Evolutionary conservation across 2,888 invertebrate species (phyloP), one percentile per base, ranked within the genome.

Genomic region (Timandra comae): DNA sequence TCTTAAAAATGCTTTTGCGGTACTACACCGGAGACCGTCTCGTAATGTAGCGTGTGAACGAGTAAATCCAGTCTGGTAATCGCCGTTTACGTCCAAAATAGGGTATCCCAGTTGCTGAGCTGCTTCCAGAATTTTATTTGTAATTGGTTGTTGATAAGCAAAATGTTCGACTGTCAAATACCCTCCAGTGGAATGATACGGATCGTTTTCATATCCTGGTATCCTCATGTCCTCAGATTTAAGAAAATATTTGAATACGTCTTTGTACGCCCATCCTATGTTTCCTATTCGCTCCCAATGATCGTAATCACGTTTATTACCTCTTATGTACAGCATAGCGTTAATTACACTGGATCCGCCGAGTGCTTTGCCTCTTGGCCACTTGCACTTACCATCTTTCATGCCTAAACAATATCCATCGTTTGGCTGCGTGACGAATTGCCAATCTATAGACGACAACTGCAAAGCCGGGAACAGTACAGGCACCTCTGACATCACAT

Each of bases 301-400:
- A 56, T 97, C 94, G 65, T 95, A 97, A 63, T 97, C 97, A 2
- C 79, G 87, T 30, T 88, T 88, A 62, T 97, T 95, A 0, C 96
- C 97, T 32, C 97, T 84, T 0, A 96, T 86, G 57, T 96, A 96
- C 37, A 95, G 84, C 96, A 97, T 96, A 9, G 95, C 96, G 65
- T 97, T 97, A 2, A 96, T 75, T 1, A 92, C 92, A 56, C 95
- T 94, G 7, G 91, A 91, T 0, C 97, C 97, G 11, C 92, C 92
- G 10, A 94, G 78, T 3, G 92, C 91, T 78, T 92, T 93, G 0
- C 92, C 95, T 12, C 95, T 87, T 0, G 93, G 93, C 93, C 93
- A 93, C 46, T 89, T 89, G 53, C 93, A 93, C 30, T 82, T 75
- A 4, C 78, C 82, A 23, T 89, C 87, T 22, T 88, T 74, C 91